Evolutionary conservation across 1,140 invertebrate genomes (phyloP).

Genomic region (Cydia fagiglandana): DNA sequence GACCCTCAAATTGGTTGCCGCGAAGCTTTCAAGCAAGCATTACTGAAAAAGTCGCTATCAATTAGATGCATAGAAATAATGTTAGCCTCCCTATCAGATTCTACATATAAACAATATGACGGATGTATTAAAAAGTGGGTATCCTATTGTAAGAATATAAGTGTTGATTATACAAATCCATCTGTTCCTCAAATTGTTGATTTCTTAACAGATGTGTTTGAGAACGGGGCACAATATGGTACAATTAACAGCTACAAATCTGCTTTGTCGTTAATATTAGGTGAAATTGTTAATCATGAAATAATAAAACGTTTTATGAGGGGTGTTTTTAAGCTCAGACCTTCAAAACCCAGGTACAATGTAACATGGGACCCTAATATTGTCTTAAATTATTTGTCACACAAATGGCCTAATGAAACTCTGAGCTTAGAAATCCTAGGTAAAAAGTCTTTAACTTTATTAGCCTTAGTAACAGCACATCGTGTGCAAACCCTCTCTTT

Average conservation of each 20-base stretch:
- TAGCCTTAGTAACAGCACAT: constrained; percentile 34
- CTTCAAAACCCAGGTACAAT: constrained; percentile 42
- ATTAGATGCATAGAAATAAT: constrained; percentile 17
- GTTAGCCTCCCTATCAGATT: constrained; percentile 18
- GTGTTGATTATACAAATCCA: background rate
- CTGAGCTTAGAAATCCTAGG: constrained; percentile 34
- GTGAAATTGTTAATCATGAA: constrained; percentile 34
- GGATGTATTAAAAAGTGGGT: constrained; percentile 19
- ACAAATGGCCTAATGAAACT: constrained; percentile 18
- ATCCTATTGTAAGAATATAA: constrained; percentile 21
- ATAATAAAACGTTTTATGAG: constrained; percentile 44
- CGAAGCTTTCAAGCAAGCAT: constrained; percentile 19
- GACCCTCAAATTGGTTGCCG: constrained; percentile 29
- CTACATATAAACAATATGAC: constrained; percentile 33
- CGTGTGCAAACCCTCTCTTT: constrained; percentile 13
- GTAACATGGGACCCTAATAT: constrained; percentile 44
- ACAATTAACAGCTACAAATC: constrained; percentile 42
- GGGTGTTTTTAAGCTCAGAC: constrained; percentile 42
- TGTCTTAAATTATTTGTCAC: constrained; percentile 39
- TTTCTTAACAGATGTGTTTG: constrained; percentile 31
- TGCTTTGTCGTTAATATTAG: constrained; percentile 38
- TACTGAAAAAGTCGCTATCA: background rate
- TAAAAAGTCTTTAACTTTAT: constrained; percentile 35
- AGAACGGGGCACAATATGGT: constrained; percentile 39
- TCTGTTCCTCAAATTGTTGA: background rate